Conservation (phyloP, 2,888 invertebrate species). For the Caenorhabditis becei region DNA sequence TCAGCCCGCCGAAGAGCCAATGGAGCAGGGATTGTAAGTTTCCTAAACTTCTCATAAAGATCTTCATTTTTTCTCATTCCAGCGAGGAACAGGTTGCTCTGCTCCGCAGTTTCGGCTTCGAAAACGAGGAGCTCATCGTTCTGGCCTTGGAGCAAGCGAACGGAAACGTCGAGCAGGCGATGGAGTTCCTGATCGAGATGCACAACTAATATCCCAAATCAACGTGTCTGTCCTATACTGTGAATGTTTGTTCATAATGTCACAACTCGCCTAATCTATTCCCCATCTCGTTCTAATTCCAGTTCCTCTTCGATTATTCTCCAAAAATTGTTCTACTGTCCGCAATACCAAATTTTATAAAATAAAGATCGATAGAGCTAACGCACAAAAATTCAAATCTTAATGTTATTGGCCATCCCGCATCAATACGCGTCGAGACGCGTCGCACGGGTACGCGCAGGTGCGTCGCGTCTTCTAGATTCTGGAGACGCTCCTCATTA, state of each 20-base stretch:
- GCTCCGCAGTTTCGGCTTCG: conserved; percentile 49
- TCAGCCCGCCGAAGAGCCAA: conserved; percentile 14
- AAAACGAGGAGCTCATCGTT: conserved; percentile 32
- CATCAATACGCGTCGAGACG: too few relatives aligned
- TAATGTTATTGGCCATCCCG: too few relatives aligned
- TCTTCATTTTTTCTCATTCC: background rate
- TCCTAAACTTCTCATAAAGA: background rate
- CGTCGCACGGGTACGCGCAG: too few relatives aligned
- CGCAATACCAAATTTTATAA: too few relatives aligned
- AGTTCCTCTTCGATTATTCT: background rate
- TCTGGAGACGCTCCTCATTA: too few relatives aligned
- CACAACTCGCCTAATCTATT: background rate
- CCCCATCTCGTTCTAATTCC: background rate
- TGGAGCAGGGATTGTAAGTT: conserved; percentile 30
- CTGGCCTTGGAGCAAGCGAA: conserved; percentile 45
- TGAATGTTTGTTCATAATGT: conserved; percentile 4
- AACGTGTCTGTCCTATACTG: background rate
- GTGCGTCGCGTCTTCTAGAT: too few relatives aligned
- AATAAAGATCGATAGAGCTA: too few relatives aligned
- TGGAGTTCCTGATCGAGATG: conserved; percentile 53
- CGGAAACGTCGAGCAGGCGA: conserved; percentile 46
- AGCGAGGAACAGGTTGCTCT: conserved; percentile 22
- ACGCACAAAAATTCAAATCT: too few relatives aligned
- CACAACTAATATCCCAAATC: conserved; percentile 21
- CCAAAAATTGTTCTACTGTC: too few relatives aligned